A percentile compares a stretch with the other conserved stretches of the same genome.
These are phyloP conservation scores for Melanogrammus aeglefinus DNA, from an alignment of 2,797 vertebrate genomes.

Conservation along the genomic window DNA sequence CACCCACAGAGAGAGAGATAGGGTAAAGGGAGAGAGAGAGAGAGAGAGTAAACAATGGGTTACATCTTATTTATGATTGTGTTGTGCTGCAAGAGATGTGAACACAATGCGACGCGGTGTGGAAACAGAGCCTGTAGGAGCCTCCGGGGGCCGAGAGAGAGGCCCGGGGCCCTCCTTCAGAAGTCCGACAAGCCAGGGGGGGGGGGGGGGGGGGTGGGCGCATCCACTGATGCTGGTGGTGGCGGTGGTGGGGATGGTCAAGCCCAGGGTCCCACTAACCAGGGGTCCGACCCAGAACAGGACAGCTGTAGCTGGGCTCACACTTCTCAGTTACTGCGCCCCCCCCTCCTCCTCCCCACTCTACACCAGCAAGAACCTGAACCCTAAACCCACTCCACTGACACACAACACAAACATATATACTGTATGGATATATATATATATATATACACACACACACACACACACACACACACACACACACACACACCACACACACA, in stretches of 20 bases:
- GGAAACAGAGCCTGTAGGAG: no score
- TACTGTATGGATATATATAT: no score
- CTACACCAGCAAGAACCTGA: conserved; percentile 40
- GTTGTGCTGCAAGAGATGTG: no score
- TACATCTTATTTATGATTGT: no score
- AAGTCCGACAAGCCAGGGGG: no score
- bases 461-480: background rate
- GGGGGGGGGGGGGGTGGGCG: background rate
- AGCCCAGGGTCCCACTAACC: conserved; percentile 20
- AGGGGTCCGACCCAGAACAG: conserved; percentile 55
- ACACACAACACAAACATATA: conserved; percentile 5
- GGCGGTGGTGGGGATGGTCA: conserved; percentile 27
- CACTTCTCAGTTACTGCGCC: conserved; percentile 63
- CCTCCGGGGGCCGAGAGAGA: no score
- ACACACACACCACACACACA: background rate
- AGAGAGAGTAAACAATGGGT: no score
- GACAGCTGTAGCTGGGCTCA: conserved; percentile 61
- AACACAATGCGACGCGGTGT: no score
- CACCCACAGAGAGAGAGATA: conserved; percentile 34
- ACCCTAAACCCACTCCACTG: conserved; percentile 33
- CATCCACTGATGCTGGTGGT: conserved; percentile 35
- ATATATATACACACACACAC: no score
- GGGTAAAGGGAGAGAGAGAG: no score
- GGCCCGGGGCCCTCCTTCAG: no score
- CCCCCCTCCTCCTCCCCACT: no score